Base-by-base conservation (phyloP, 2,113 vertebrate species). In the Carlito syrichta region DNA sequence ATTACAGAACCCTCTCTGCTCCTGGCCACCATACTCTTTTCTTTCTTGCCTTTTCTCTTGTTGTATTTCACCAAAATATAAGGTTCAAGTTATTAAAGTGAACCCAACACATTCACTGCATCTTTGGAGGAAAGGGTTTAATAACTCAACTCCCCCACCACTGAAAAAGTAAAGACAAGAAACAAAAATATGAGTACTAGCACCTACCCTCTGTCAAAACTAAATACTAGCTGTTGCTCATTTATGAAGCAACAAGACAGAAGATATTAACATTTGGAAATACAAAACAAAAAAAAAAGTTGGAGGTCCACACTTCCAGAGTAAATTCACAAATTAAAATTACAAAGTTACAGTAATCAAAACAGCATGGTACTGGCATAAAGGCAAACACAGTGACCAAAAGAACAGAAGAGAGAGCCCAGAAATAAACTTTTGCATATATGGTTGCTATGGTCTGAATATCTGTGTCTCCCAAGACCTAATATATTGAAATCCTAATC, bases 191-290 rank as follows among this genome's bases (percentile, higher is more conserved):
- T 23, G 89, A 58, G 89, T 92, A 92, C 8, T 27, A 81, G 48
- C 58, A 73, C 13, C 16, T 48, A 23, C 30, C 8, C 25, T 58
- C 9, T 9, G 35, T 30, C 19, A 25, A 84, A 86, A 68, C 78
- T 62, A 74, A 83, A 52, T 52, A 74, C 40, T 54, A 58, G 62
- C 27, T 89, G 20, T 38, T 87, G 40, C 19, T 87, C 81, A 60
- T 78, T 84, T 86, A 83, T 77, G 86, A 94, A 86, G 38, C 91
- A 83, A 68, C 14, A 89, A 79, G 8, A 8, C 40, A 38, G 45
- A 73, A 90, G 87, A 74, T 32, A 96, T 27, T 79, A 69, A 74
- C 48, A 40, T 93, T 95, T 40, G 17, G 93, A 91, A 91, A 79
- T 50, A 82, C 56, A 68, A 32, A 94, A 71, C 22, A 94, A 91